These are phyloP conservation scores for Drosophila orena DNA, from an alignment of 1,140 invertebrate species.

Conservation along the genomic window DNA sequence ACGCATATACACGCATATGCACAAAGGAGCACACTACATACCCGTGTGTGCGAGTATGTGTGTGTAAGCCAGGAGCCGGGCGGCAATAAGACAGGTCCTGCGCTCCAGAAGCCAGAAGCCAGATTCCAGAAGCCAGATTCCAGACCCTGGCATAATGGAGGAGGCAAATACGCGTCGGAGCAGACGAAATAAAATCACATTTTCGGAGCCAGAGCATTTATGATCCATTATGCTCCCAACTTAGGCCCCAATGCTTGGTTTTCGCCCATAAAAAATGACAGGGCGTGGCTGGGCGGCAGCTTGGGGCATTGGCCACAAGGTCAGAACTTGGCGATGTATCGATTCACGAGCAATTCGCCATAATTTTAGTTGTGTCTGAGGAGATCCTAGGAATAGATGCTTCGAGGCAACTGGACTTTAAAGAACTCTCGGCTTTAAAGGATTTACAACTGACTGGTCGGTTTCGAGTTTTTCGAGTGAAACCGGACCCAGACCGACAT, in stretches of 20 bases:
- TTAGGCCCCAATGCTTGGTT: conserved; percentile 48
- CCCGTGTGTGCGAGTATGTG: no score
- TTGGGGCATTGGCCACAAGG: conserved; percentile 21
- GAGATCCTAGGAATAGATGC: not conserved
- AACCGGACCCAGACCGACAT: conserved; percentile 3
- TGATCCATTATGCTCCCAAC: conserved; percentile 77
- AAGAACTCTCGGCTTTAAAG: not conserved
- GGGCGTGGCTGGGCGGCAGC: conserved; percentile 26
- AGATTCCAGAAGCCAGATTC: conserved; percentile 41
- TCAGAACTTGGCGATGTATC: conserved; percentile 3
- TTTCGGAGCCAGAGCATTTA: conserved; percentile 71
- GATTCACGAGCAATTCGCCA: not conserved
- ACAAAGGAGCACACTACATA: not conserved
- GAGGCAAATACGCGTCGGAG: conserved; percentile 37
- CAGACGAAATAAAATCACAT: conserved; percentile 71
- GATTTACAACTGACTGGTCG: no score
- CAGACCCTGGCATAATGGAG: conserved; percentile 26
- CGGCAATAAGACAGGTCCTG: conserved; percentile 40
- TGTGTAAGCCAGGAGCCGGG: not conserved
- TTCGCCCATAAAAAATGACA: conserved; percentile 55
- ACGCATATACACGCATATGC: no score
- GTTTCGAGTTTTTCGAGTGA: conserved; percentile 3
- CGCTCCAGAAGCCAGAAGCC: conserved; percentile 32
- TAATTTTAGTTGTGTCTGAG: not conserved
- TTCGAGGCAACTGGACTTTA: not conserved